Conservation (phyloP, 2,113 vertebrate species). For the Sander vitreus region DNA sequence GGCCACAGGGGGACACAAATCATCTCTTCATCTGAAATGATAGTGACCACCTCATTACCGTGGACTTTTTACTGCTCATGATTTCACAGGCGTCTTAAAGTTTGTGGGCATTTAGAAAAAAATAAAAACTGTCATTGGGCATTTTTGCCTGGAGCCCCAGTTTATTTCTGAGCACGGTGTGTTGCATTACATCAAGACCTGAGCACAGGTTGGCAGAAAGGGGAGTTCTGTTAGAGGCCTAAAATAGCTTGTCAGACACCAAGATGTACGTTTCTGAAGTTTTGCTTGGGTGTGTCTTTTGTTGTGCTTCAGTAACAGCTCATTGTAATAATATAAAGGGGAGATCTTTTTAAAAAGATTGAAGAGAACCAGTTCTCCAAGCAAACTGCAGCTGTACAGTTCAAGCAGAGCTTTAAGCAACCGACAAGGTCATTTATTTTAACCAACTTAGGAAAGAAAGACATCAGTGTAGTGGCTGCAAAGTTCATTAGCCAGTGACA, state of each 20-base stretch:
- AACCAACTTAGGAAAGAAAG: slow-evolving; percentile 66
- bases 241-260: slow-evolving; percentile 56
- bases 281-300: slow-evolving; percentile 23
- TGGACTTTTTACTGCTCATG: slow-evolving; percentile 1
- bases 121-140: not conserved
- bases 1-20: not conserved
- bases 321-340: slow-evolving; percentile 5
- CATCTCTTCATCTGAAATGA: not conserved
- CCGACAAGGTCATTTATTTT: slow-evolving; percentile 49
- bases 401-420: slow-evolving; percentile 31
- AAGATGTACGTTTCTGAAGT: slow-evolving; percentile 13
- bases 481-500: slow-evolving; percentile 71
- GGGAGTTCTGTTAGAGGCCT: slow-evolving; percentile 64
- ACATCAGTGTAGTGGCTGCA: slow-evolving; percentile 61
- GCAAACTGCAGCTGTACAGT: slow-evolving; percentile 19
- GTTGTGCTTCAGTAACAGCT: slow-evolving; percentile 29
- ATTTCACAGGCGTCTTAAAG: not conserved
- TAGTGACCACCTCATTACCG: not conserved
- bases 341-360: slow-evolving; percentile 42
- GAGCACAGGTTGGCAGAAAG: slow-evolving; percentile 66
- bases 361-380: slow-evolving; percentile 17
- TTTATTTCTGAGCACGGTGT: slow-evolving; percentile 1
- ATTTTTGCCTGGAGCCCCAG: not conserved
- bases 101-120: not conserved
- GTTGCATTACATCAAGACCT: slow-evolving; percentile 24